A percentile compares a stretch with the other conserved stretches of the same genome.
Evolutionary conservation across 2,888 invertebrate species (phyloP).

Genomic region (Limnephilus rhombicus): DNA sequence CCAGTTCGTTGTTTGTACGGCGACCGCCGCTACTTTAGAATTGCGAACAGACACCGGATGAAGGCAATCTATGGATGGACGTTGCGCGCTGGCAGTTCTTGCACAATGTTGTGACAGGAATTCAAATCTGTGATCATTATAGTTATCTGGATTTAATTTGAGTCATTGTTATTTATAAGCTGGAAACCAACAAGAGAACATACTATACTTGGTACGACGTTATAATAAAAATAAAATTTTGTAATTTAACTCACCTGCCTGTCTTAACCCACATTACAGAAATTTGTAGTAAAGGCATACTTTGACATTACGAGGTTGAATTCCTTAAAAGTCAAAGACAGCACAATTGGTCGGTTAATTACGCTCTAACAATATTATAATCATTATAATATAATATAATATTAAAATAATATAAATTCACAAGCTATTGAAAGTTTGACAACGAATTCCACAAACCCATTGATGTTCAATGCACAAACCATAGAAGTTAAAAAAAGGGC

Average conservation of each 20-base stretch:
- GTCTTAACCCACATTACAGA: background rate
- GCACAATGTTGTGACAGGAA: background rate
- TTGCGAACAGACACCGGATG: conserved; percentile 36
- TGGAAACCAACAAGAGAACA: background rate
- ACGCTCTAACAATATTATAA: too few relatives aligned
- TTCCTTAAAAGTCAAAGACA: background rate
- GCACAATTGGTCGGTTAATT: too few relatives aligned
- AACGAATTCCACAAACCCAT: too few relatives aligned
- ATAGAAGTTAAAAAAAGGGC: too few relatives aligned
- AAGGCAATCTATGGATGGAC: conserved; percentile 36
- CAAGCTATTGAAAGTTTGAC: background rate
- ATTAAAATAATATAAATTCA: background rate
- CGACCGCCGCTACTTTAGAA: background rate
- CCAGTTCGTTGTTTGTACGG: background rate
- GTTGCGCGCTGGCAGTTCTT: background rate
- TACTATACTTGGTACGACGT: background rate
- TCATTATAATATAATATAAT: too few relatives aligned
- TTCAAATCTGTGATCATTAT: background rate
- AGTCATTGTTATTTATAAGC: background rate
- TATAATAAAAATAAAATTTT: background rate
- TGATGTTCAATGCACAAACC: too few relatives aligned
- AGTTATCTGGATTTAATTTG: background rate
- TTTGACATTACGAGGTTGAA: background rate
- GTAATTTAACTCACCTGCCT: background rate
- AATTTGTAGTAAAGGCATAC: background rate